Evolutionary conservation across 2,113 vertebrate species (phyloP), one percentile per base, ranked within the genome.

Genomic region (Percina caprodes): DNA sequence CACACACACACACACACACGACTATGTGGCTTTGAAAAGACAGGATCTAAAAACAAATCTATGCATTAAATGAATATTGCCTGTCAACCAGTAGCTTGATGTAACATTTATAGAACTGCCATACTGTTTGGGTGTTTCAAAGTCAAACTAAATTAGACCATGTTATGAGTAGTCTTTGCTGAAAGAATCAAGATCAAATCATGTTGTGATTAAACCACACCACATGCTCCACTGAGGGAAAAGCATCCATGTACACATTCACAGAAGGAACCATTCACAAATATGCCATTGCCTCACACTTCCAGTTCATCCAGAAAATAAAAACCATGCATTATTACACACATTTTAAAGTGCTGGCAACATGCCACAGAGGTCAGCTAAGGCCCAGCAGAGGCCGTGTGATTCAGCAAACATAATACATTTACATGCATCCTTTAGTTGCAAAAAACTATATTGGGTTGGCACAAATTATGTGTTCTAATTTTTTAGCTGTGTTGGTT

Each of bases 391-490:
- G 69, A 67, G 42, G 15, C 33, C 1, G n/a, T 16, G 65, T 59
- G 65, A 84, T n/a, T 56, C 70, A 84, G 70, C 49, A 79, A 39
- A 66, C 21, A 21, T 55, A 69, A 23, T 2, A 30, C 49, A 35
- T 42, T 59, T n/a, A 33, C 24, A 54, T 9, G 6, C 62, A 60
- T 63, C 39, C n/a, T 56, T 16, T 30, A 52, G 19, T 11, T 19
- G 10, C 23, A n/a, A 18, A 18, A 66, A 54, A 14, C n/a, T 24
- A 30, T 14, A 45, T 1, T 19, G n/a, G 52, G 26, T 10, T 6
- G 2, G 30, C 2, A 11, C 26, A 6, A 49, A 39, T 39, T 2
- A 33, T 30, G 10, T 18, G 33, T 70, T 61, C 6, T 42, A 33
- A 26, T 7, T 3, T 51, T 51, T 59, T 12, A 51, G 30, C 16